Conservation (phyloP, 2,113 vertebrate genomes). For the Rhegmatorhina hoffmannsi region DNA sequence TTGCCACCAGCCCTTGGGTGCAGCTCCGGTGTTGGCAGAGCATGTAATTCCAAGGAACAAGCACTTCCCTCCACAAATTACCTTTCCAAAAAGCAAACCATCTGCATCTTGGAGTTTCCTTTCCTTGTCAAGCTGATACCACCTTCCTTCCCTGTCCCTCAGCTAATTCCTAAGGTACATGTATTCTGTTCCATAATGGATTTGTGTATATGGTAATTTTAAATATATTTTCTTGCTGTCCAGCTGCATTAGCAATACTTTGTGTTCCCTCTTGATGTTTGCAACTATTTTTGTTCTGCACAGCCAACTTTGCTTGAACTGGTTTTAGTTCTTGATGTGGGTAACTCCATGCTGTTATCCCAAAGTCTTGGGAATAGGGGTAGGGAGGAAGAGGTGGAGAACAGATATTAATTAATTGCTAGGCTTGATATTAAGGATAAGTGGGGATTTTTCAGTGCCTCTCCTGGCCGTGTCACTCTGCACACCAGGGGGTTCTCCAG, state of each 20-base stretch:
- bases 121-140: neutral
- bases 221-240: neutral
- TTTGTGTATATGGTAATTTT: neutral
- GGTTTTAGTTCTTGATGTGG: slow-evolving; percentile 31
- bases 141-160: neutral
- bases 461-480: neutral
- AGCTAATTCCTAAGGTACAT: neutral
- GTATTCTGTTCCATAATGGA: neutral
- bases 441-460: neutral
- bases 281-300: neutral
- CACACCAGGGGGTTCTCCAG: neutral
- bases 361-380: neutral
- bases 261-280: neutral
- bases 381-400: neutral
- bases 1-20: neutral
- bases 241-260: slow-evolving; percentile 17
- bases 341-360: neutral
- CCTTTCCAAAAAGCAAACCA: neutral
- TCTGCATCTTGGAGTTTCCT: neutral
- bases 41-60: neutral
- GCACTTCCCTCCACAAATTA: neutral
- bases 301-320: slow-evolving; percentile 18
- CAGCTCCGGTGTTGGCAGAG: neutral
- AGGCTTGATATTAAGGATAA: neutral
- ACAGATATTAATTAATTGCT: neutral